Evolutionary conservation across 2,113 vertebrate species (phyloP).

Genomic region (Corythaixoides concolor): DNA sequence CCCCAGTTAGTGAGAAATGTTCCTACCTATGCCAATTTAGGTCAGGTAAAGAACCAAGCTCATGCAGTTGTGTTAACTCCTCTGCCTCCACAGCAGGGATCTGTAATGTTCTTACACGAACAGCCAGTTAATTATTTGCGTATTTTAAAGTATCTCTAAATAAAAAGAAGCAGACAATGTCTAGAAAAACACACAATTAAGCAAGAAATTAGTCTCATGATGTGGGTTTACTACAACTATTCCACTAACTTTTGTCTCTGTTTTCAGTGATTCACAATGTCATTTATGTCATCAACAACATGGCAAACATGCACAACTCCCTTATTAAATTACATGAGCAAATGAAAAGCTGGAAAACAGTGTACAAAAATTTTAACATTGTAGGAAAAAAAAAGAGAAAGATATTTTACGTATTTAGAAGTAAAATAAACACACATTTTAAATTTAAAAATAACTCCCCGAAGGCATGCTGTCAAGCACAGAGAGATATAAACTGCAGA

Average conservation of each 20-base stretch:
- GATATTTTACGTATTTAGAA: background rate
- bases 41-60: background rate
- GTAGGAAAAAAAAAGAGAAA: too few relatives aligned
- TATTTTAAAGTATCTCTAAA: background rate
- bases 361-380: background rate
- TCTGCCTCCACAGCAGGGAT: background rate
- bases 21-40: background rate
- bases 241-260: background rate
- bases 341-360: background rate
- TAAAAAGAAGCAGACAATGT: constrained; percentile 41
- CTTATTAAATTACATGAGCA: background rate
- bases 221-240: background rate
- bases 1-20: background rate
- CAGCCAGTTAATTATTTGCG: background rate
- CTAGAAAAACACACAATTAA: constrained; percentile 23
- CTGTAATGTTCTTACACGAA: background rate
- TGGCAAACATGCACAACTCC: background rate
- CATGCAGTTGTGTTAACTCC: background rate
- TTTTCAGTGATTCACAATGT: background rate
- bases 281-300: background rate
- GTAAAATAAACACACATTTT: background rate
- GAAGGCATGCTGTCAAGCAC: background rate
- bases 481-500: background rate
- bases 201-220: background rate
- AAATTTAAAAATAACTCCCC: background rate